Base-by-base conservation (phyloP, 2,888 invertebrate species). In the Meghimatium bilineatum region DNA sequence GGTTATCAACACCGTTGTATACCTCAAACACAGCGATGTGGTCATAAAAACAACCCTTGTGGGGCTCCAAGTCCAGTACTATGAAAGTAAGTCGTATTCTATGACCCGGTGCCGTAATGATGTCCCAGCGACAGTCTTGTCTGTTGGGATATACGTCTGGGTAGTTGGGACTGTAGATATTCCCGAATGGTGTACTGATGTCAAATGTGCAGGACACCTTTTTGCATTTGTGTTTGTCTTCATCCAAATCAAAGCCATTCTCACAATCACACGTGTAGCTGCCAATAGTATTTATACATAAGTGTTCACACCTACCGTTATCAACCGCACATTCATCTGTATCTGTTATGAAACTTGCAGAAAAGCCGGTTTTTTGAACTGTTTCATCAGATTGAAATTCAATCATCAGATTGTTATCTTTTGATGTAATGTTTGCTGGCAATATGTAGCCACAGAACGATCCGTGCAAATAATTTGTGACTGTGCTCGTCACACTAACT, bases 121-220 rank as follows among this genome's bases (percentile, higher is more conserved):
- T 97, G 90, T 98, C 97, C 99, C 99, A 99, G 20, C 98, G 97
- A 93, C 99, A 99, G 93, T 98, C 98, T 91, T 98, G 97, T 90
- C 97, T 95, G 81, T 97, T 95, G 69, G 98, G 97, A 94, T 98
- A 98, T 84, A 91, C 95, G 88, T 97, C 96, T 0, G 98, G 98
- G 93, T 97, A 98, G 94, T 97, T 98, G 0, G 98, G 98, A 91
- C 97, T 97, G 86, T 96, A 96, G 87, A 98, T 96, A 88, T 96
- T 96, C 0, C 98, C 98, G 82, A 95, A 95, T 0, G 98, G 96
- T 0, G 96, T 95, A 0, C 96, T 96, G 81, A 99, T 97, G 92
- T 99, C 98, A 93, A 97, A 97, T 93, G 98, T 98, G 94, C 99
- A 99, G 20, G 98, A 98, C 0, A 99, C 98, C 94, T 99, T 98